Conservation (phyloP, 92 coral and sea anemone genomes). For the Micromussa lordhowensis region DNA sequence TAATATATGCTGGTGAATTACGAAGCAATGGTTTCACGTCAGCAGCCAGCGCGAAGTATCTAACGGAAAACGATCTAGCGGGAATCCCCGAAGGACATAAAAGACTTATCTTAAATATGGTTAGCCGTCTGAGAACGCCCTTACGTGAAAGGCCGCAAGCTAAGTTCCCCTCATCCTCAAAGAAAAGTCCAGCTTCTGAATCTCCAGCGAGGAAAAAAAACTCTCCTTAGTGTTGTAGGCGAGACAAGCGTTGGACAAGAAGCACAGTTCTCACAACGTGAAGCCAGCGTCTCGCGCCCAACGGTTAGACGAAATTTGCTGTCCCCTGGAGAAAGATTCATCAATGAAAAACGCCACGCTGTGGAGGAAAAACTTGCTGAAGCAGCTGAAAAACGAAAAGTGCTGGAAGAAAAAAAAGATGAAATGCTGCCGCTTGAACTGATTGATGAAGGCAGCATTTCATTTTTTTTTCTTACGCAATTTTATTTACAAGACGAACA, state of each 20-base stretch:
- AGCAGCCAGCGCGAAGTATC: no score
- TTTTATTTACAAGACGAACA: no score
- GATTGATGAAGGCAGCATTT: not conserved
- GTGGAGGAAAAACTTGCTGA: slow-evolving; percentile 29
- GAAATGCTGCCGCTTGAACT: no score
- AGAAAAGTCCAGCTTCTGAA: slow-evolving; percentile 27
- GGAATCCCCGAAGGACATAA: no score
- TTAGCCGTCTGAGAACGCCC: no score
- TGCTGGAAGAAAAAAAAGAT: slow-evolving; percentile 27
- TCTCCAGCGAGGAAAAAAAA: slow-evolving; percentile 46
- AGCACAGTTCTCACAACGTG: slow-evolving; percentile 15
- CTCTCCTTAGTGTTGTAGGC: slow-evolving; percentile 16
- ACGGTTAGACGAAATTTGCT: slow-evolving; percentile 30
- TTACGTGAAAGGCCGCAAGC: no score
- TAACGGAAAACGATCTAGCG: no score
- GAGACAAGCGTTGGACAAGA: slow-evolving; percentile 12
- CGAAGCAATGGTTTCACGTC: no score
- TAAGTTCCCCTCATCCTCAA: slow-evolving; percentile 30
- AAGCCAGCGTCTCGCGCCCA: slow-evolving; percentile 23
- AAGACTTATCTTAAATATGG: no score
- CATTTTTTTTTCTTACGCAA: slow-evolving; percentile 23
- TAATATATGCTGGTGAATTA: no score
- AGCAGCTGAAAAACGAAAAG: slow-evolving; percentile 32
- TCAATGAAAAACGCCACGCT: slow-evolving; percentile 36
- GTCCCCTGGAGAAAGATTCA: slow-evolving; percentile 48